Evolutionary conservation across 2,113 vertebrate genomes (phyloP).

Genomic region (Rhabdomys dilectus): DNA sequence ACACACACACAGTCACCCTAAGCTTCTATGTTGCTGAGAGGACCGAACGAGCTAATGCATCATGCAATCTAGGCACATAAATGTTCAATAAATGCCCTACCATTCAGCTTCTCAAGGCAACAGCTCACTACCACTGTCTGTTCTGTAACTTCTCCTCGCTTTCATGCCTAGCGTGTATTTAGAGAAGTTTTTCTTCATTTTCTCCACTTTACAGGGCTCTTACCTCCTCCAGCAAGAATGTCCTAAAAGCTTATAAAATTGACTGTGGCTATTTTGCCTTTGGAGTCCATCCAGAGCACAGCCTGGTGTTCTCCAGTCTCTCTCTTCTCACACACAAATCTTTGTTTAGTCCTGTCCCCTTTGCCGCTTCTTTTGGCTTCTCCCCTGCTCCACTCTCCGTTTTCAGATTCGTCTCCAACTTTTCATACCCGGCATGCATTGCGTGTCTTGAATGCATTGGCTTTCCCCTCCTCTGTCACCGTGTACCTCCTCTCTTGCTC

Average conservation of each 20-base stretch:
- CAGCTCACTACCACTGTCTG: neutral
- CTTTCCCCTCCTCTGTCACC: neutral
- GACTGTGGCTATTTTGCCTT: neutral
- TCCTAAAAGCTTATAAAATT: neutral
- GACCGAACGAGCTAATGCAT: neutral
- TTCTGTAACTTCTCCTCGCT: neutral
- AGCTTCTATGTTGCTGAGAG: neutral
- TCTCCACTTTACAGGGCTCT: neutral
- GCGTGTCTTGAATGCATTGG: neutral
- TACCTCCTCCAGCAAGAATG: neutral
- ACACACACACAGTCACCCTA: neutral
- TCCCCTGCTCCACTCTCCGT: neutral
- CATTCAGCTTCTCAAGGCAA: neutral
- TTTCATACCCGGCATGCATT: neutral
- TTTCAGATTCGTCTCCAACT: neutral
- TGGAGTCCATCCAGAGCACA: slow-evolving; percentile 25
- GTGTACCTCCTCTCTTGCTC: neutral
- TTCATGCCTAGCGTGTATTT: neutral
- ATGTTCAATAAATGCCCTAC: neutral
- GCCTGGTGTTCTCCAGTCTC: neutral
- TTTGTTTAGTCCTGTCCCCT: neutral
- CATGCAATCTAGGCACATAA: neutral
- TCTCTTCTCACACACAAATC: neutral
- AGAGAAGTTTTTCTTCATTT: slow-evolving; percentile 10
- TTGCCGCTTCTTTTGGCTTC: neutral